These are phyloP conservation scores for Zelostemma sp. DNA, from an alignment of 1,140 invertebrate genomes.

Conservation along the genomic window DNA sequence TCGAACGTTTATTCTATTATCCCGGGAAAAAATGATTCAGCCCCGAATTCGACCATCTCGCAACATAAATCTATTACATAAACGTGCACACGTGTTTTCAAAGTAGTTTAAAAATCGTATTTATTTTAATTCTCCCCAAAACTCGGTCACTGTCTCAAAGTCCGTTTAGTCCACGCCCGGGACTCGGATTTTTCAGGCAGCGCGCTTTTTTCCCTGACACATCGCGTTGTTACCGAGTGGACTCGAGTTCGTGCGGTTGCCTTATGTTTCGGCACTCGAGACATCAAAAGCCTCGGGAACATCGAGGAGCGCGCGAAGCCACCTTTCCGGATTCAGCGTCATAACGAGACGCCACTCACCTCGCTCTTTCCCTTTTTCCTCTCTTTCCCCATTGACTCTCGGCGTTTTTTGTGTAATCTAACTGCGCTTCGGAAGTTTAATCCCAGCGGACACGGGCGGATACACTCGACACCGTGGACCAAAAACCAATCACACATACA, in stretches of 20 bases:
- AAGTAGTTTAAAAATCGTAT: too few relatives aligned
- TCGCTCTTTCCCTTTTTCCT: conserved; percentile 13
- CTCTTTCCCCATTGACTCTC: conserved; percentile 10
- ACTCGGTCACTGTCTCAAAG: too few relatives aligned
- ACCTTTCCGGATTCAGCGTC: conserved; percentile 29
- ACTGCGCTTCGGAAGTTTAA: conserved; percentile 35
- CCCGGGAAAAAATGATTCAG: neutral
- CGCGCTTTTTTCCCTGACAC: neutral
- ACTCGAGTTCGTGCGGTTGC: conserved; percentile 11
- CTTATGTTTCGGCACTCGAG: conserved; percentile 27
- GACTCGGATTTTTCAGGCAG: conserved; percentile 8
- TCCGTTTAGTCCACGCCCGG: too few relatives aligned
- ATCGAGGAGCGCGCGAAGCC: conserved; percentile 21
- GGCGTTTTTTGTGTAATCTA: conserved; percentile 16
- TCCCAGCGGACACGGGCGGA: conserved; percentile 26
- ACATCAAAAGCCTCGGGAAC: conserved; percentile 33
- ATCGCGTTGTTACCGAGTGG: conserved; percentile 17
- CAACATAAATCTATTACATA: too few relatives aligned
- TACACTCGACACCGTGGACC: conserved; percentile 25
- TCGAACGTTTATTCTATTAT: conserved; percentile 21
- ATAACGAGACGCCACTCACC: conserved; percentile 13
- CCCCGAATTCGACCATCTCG: too few relatives aligned
- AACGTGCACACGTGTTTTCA: too few relatives aligned
- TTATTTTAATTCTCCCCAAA: too few relatives aligned
- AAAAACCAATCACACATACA: conserved; percentile 46